These are phyloP conservation scores for Serranochromis macrocephalus DNA, from an alignment of 2,113 vertebrate species.

Conservation along the genomic window DNA sequence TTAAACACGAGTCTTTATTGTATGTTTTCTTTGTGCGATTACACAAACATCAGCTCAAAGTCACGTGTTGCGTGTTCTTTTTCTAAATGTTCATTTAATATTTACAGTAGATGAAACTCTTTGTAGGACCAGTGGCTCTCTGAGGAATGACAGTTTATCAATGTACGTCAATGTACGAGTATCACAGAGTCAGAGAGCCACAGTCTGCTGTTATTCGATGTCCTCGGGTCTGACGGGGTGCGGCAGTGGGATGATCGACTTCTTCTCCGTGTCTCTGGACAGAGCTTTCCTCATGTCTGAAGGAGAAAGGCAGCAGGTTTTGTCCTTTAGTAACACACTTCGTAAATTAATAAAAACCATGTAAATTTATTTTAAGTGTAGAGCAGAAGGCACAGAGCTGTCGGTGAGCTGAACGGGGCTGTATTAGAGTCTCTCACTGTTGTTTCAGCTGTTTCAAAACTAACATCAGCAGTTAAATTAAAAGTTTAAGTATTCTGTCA, in stretches of 20 bases:
- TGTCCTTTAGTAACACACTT: background rate
- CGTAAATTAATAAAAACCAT: background rate
- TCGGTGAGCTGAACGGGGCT: background rate
- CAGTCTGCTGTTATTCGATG: conserved; percentile 81
- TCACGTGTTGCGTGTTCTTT: background rate
- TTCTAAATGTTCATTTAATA: background rate
- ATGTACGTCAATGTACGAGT: background rate
- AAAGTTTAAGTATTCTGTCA: background rate
- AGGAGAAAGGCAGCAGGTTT: background rate
- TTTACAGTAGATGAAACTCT: background rate
- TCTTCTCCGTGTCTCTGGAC: conserved; percentile 91
- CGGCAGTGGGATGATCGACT: conserved; percentile 90
- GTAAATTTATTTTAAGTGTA: background rate
- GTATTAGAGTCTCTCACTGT: background rate
- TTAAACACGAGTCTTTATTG: conserved; percentile 10
- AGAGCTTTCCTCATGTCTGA: conserved; percentile 96
- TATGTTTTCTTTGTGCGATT: background rate
- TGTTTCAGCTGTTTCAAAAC: background rate
- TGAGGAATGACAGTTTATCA: background rate
- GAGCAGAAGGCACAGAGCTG: background rate
- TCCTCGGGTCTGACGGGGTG: conserved; percentile 95
- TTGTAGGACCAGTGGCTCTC: conserved; percentile 19
- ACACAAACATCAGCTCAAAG: background rate
- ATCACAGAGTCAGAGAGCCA: conserved; percentile 62
- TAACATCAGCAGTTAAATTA: background rate